Base-by-base conservation (phyloP, 1,140 invertebrate genomes). In the Frieseomelitta varia region DNA sequence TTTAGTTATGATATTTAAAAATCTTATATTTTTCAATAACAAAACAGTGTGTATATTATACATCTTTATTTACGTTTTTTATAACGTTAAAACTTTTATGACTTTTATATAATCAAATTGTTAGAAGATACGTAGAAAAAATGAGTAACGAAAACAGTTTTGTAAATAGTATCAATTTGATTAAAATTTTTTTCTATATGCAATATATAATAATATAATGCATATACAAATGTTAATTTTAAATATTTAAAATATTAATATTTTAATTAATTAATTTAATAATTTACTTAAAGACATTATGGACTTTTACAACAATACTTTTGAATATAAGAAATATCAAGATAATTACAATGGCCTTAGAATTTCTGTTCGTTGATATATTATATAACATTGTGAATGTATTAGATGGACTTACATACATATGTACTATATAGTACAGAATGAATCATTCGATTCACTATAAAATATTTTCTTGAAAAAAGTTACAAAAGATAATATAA, bases 331-430 rank as follows among this genome's bases (percentile, higher is more conserved):
- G 51, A 51, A 53, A 51, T 51, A 51, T 73, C 2, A 8, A 74
- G 27, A 30, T 55, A 55, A 39, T 21, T 30, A 30, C 27, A 71
- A 12, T 24, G 19, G 21, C 15, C 3, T 55, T 53, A 10, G 51
- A 21, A 74, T 6, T 55, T 15, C 2, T 55, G 55, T 55, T 27
- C 11, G 47, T 55, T 53, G 11, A 21, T 55, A 73, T 2, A 34
- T 75, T 75, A 75, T 56, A 39, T 75, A 56, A 75, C 73, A 27
- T 74, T 74, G 56, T 34, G 30, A 56, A 15, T 17, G 72, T 74
- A 55, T n/a, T 72, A 74, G 19, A 34, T 10, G 19, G n/a, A 39
- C 24, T 39, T 39, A 14, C 47, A 21, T 21, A 39, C 24, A 69
- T 39, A 24, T 47, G 14, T 19, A n/a, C n/a, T n/a, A 69, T 56